Evolutionary conservation across 2,888 invertebrate species (phyloP), one percentile per base, ranked within the genome.

Genomic region (Mythimna impura): DNA sequence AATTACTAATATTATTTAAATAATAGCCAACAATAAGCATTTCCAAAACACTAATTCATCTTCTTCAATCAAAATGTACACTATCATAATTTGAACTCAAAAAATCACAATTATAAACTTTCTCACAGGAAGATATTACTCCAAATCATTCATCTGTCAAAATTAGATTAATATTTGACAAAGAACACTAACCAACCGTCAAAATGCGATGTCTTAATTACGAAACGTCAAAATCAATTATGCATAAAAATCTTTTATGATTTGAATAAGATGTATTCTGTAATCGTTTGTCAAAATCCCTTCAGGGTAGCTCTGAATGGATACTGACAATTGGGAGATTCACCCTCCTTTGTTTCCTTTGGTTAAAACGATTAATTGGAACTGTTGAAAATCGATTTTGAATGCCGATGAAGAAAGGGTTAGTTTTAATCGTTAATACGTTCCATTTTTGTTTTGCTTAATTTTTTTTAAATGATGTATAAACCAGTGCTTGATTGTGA

Each of bases 211-310:
- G 76, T 83, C 86, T 86, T 87, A 86, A 87, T 87, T 81, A 83
- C 69, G 36, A 63, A 78, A 90, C 87, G 95, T 95, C 96, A 91
- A 93, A 94, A 91, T 92, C 94, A 93, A 95, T 96, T 95, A 94
- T 93, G 90, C 93, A 92, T 89, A 88, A 88, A 88, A 82, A 81
- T 78, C 75, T 86, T 78, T 83, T 86, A 62, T 91, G 90, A 81
- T 92, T 93, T 95, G 94, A 95, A 94, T 95, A 94, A 94, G 94
- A 95, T 85, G 85, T 89, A 94, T 94, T 82, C 79, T 70, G 58
- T 81, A 88, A 91, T 93, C 93, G 92, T 93, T 92, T 91, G 86
- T 93, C 91, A 90, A 88, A 91, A 90, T 89, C 86, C 87, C 90
- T 87, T 88, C 76, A 81, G 88, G 90, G 89, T 43, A 71, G 64